Base-by-base conservation (phyloP, 2,797 vertebrate species). In the Esox lucius region DNA sequence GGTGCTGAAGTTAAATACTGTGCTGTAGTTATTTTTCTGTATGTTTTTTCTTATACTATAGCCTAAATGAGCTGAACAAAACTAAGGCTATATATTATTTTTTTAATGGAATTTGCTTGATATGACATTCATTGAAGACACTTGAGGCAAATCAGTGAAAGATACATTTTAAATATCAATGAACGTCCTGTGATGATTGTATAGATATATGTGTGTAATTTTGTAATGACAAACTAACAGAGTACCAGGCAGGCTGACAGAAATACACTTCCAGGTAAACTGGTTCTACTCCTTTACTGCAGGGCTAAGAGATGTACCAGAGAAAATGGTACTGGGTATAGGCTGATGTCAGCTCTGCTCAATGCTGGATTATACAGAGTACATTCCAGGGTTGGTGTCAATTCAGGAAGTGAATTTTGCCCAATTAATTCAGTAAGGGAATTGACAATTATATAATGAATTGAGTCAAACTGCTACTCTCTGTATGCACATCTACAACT, bases 1-100 rank as follows among this genome's bases (percentile, higher is more conserved):
- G 68, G 77, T 83, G 74, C 76, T 73, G 42, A 42, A 59, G 46
- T 12, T 61, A 26, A 12, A 24, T 61, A 15, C 7, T 62, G 24
- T 62, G 9, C 61, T 48, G 12, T 28, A 59, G 39, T 46, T 22
- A 22, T 15, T 68, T 39, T 28, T 67, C 72, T 53, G 72, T 33
- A 59, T 69, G 65, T 26, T 24, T 9, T 16, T 16, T 61, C 12
- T 33, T 1, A 1, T 31, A 22, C 48, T 48, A 39, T 42, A 75
- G 0, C 1, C n/a, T 15, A 42, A 16, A n/a, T 49, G 42, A 69
- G n/a, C 22, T 49, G 13, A 48, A 26, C 9, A 24, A 48, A 69
- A 26, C 24, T 26, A 70, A 70, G 42, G 15, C 68, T 49, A 24
- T 8, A 56, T 56, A 4, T 62, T 22, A 26, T 28, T 70, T 70